Evolutionary conservation across 1,140 invertebrate genomes (phyloP).

Genomic region (Lanistes nyassanus): DNA sequence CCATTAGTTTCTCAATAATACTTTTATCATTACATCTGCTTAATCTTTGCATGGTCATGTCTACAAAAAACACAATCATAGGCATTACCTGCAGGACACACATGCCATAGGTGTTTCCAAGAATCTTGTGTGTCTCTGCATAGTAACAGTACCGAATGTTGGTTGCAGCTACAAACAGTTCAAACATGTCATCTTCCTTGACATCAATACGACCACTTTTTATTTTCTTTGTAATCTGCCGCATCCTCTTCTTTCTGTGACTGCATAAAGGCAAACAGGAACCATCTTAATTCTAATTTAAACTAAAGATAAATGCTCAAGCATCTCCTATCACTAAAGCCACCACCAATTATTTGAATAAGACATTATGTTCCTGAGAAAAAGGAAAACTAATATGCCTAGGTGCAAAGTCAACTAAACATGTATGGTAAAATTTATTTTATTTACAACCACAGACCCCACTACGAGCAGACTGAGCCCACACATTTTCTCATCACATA

Average conservation of each 20-base stretch:
- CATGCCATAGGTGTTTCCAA: slow-evolving; percentile 98
- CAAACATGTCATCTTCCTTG: slow-evolving; percentile 97
- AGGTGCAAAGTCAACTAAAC: neutral
- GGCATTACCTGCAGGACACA: slow-evolving; percentile 86
- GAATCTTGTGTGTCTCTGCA: slow-evolving; percentile 94
- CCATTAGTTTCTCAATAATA: too few relatives aligned
- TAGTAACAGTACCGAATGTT: slow-evolving; percentile 98
- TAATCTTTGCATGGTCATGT: too few relatives aligned
- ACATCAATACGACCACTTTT: slow-evolving; percentile 88
- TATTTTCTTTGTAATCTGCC: slow-evolving; percentile 86
- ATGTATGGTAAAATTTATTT: too few relatives aligned
- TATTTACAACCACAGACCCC: too few relatives aligned
- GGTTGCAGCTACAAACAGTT: slow-evolving; percentile 95
- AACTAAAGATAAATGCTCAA: neutral
- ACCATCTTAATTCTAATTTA: neutral
- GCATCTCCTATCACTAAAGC: neutral
- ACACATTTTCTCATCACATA: too few relatives aligned
- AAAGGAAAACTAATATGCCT: neutral
- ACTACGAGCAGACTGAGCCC: too few relatives aligned
- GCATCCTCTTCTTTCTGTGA: slow-evolving; percentile 93
- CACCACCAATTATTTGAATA: neutral
- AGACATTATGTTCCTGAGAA: neutral
- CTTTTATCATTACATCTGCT: too few relatives aligned
- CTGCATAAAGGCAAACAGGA: slow-evolving; percentile 68
- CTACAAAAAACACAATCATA: slow-evolving; percentile 7